Percentiles rank a stretch among this genome's conserved stretches.
phyloP scores from a whole-genome alignment of 2,113 vertebrate species.

The Genyomyrus donnyi region DNA sequence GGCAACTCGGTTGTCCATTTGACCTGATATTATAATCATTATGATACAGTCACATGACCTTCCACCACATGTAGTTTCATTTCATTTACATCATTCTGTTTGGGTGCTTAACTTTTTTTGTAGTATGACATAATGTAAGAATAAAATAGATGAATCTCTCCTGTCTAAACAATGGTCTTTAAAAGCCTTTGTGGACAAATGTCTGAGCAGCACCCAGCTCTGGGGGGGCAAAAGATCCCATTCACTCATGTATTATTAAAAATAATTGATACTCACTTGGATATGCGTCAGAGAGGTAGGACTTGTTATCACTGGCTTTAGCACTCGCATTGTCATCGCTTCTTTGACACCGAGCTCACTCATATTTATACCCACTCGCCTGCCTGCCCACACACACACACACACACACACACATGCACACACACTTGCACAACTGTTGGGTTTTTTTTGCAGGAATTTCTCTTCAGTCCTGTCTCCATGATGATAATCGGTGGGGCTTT shows the following conservation, averaged over 20 bases:
- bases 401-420: not conserved
- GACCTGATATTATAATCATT: too few species aligned
- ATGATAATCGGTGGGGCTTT: slow-evolving; percentile 64
- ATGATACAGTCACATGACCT: too few species aligned
- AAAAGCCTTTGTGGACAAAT: not conserved
- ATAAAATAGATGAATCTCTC: not conserved
- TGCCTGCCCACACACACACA: not conserved
- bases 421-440: not conserved
- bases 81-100: too few species aligned
- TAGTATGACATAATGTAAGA: not conserved
- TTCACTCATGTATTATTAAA: not conserved
- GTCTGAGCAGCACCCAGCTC: too few species aligned
- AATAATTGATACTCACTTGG: not conserved
- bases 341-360: not conserved
- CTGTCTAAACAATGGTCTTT: not conserved
- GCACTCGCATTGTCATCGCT: not conserved
- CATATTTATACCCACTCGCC: not conserved
- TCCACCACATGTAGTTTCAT: too few species aligned
- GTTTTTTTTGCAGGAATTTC: slow-evolving; percentile 24
- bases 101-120: too few species aligned
- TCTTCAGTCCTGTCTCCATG: slow-evolving; percentile 16
- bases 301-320: slow-evolving; percentile 11
- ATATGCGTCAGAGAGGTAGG: not conserved
- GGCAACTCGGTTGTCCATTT: too few species aligned
- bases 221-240: not conserved